Conservation (phyloP, 2,113 vertebrate species). For the Cisticola juncidis region DNA sequence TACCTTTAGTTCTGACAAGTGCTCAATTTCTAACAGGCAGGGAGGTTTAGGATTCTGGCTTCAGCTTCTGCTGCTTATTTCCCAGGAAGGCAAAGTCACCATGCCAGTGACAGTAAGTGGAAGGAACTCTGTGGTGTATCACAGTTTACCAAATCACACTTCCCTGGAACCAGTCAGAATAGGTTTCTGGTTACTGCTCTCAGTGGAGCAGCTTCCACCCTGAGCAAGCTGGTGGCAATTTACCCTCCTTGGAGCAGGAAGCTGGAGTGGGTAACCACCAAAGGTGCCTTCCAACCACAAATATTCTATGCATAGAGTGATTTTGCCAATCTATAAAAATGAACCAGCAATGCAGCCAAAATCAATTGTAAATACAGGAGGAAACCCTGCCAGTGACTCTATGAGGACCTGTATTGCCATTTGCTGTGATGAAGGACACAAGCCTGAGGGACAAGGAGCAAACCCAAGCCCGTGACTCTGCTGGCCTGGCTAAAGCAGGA, state of each 20-base stretch:
- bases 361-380: background rate
- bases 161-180: background rate
- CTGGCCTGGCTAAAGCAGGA: background rate
- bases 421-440: background rate
- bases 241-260: background rate
- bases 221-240: background rate
- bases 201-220: background rate
- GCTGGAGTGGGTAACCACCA: background rate
- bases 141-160: background rate
- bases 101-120: background rate
- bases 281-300: background rate
- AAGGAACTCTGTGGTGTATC: background rate
- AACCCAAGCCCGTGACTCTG: background rate
- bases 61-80: background rate
- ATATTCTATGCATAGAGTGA: background rate
- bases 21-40: background rate
- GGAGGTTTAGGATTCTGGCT: background rate
- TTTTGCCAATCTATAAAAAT: background rate
- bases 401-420: background rate
- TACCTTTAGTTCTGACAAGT: background rate
- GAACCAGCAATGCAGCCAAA: background rate
- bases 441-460: background rate
- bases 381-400: background rate
- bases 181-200: background rate
- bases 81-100: background rate